phyloP scores from a whole-genome alignment of 30 jellyfish, hydroid and myxozoan genomes.

The Aurelia aurita region DNA sequence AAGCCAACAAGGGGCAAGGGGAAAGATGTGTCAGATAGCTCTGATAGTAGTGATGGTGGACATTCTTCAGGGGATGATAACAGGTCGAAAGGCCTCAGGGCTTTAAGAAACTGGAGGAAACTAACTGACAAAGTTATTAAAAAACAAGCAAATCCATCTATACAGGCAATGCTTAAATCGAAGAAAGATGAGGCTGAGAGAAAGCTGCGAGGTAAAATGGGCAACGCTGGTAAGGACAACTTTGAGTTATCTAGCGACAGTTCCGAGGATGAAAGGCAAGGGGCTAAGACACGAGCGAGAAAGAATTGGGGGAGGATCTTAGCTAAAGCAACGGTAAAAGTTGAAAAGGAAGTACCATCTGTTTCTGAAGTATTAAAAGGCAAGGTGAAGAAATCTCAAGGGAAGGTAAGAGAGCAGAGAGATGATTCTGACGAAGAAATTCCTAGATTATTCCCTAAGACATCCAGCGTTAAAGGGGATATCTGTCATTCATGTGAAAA shows the following conservation, averaged over 20 bases:
- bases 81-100: too few relatives aligned
- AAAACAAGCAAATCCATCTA: too few relatives aligned
- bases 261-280: neutral
- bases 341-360: neutral
- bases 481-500: constrained; percentile 79
- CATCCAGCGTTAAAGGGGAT: neutral
- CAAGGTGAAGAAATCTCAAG: neutral
- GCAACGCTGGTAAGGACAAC: neutral
- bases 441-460: neutral
- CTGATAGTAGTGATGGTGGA: too few relatives aligned
- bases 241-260: neutral
- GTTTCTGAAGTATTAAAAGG: constrained; percentile 11
- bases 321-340: neutral
- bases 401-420: neutral
- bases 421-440: neutral
- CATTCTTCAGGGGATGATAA: too few relatives aligned
- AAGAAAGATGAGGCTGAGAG: too few relatives aligned
- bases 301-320: constrained; percentile 21
- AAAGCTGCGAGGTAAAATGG: neutral
- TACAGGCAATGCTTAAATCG: too few relatives aligned
- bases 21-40: too few relatives aligned
- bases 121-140: too few relatives aligned
- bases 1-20: too few relatives aligned
- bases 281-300: neutral
- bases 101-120: too few relatives aligned